Evolutionary conservation across 1,140 invertebrate genomes (phyloP).

Genomic region (Chionoecetes opilio): DNA sequence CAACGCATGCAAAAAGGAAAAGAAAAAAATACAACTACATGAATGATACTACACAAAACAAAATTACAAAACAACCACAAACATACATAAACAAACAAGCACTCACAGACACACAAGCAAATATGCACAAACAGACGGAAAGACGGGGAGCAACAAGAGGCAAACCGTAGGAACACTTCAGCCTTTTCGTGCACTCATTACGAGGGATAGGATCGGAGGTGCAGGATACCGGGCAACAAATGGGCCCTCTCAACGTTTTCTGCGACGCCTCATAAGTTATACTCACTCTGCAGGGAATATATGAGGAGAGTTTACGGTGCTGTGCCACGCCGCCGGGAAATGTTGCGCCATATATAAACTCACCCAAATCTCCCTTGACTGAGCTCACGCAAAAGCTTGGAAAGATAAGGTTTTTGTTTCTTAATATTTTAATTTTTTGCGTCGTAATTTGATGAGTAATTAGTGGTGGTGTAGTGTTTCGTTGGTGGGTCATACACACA

Average conservation of each 20-base stretch:
- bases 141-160: neutral
- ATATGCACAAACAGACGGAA: neutral
- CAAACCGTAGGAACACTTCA: neutral
- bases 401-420: neutral
- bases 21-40: too few species aligned
- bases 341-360: constrained; percentile 30
- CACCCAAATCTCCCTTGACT: neutral
- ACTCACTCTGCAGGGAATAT: neutral
- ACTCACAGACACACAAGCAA: neutral
- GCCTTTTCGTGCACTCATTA: constrained; percentile 11
- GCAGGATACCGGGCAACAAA: constrained; percentile 15
- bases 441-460: too few species aligned
- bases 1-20: too few species aligned
- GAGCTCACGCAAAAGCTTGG: constrained; percentile 13
- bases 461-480: neutral
- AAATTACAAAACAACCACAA: neutral
- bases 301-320: constrained; percentile 17
- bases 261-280: constrained; percentile 4
- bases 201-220: constrained; percentile 22
- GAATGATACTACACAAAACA: too few species aligned
- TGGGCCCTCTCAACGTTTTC: constrained; percentile 5
- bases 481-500: neutral
- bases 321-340: neutral
- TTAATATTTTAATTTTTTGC: neutral
- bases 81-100: constrained; percentile 29